Evolutionary conservation across 2,113 vertebrate genomes (phyloP).

Genomic region (Anser brachyrhynchus): DNA sequence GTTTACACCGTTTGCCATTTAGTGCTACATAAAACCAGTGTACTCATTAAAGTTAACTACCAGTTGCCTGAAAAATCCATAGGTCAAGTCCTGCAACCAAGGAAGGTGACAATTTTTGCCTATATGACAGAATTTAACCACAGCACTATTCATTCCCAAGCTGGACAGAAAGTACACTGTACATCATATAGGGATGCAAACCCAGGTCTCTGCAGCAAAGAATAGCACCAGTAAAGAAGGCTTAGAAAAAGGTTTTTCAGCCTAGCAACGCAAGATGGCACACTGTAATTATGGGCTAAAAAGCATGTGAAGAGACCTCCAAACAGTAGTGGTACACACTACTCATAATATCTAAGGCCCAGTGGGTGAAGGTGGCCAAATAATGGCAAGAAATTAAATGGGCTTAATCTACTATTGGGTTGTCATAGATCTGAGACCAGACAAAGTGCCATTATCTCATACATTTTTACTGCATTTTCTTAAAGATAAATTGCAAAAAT

Average conservation of each 20-base stretch:
- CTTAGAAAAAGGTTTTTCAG: background rate
- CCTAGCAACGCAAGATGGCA: background rate
- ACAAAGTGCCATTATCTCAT: background rate
- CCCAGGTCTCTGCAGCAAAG: background rate
- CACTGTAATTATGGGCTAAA: background rate
- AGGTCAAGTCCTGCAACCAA: background rate
- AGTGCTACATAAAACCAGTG: background rate
- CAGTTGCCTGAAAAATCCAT: background rate
- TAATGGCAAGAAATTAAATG: conserved; percentile 14
- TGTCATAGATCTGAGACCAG: background rate
- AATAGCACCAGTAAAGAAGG: background rate
- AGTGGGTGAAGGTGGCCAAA: background rate
- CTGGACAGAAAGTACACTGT: background rate
- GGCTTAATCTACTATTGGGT: background rate
- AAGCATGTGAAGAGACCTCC: background rate
- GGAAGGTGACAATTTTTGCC: background rate
- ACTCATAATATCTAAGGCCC: background rate
- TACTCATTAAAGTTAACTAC: background rate
- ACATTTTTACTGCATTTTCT: background rate
- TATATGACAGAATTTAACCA: background rate
- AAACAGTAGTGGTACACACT: background rate
- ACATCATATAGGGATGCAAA: background rate
- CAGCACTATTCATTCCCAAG: background rate
- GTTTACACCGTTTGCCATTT: background rate
- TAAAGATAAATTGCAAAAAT: background rate